These are phyloP conservation scores for Alsophila aescularia DNA, from an alignment of 2,888 invertebrate species.

Conservation along the genomic window DNA sequence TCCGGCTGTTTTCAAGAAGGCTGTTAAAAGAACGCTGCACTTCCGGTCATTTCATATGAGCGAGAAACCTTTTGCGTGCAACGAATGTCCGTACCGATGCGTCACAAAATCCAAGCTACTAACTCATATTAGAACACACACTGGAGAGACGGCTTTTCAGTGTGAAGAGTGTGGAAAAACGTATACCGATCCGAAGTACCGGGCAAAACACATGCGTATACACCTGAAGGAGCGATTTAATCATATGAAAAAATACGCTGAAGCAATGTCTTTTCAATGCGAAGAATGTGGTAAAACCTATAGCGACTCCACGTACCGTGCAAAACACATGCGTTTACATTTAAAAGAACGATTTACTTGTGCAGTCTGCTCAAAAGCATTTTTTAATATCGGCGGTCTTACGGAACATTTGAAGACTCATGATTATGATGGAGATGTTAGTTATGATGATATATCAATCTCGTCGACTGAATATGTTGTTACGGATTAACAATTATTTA, in stretches of 20 bases:
- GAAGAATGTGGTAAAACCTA: conserved; percentile 39
- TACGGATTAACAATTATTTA: too few species aligned
- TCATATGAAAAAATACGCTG: conserved; percentile 52
- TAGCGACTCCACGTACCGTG: neutral
- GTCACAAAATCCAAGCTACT: neutral
- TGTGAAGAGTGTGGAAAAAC: conserved; percentile 11
- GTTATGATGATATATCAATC: neutral
- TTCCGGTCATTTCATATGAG: neutral
- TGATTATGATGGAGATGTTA: neutral
- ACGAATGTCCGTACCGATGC: neutral
- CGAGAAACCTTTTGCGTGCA: neutral
- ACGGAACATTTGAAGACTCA: neutral
- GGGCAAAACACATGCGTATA: neutral
- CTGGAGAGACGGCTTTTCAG: conserved; percentile 2
- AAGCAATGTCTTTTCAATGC: conserved; percentile 1
- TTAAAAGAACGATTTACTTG: neutral
- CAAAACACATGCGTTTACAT: neutral
- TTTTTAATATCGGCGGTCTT: neutral
- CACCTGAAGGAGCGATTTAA: neutral
- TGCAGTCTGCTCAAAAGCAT: neutral
- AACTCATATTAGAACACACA: conserved; percentile 52
- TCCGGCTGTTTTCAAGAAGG: neutral
- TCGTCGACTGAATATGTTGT: neutral
- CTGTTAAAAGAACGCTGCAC: conserved; percentile 1
- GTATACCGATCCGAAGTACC: conserved; percentile 38